Evolutionary conservation across 2,113 vertebrate species (phyloP).

Genomic region (Neolamprologus modestus): DNA sequence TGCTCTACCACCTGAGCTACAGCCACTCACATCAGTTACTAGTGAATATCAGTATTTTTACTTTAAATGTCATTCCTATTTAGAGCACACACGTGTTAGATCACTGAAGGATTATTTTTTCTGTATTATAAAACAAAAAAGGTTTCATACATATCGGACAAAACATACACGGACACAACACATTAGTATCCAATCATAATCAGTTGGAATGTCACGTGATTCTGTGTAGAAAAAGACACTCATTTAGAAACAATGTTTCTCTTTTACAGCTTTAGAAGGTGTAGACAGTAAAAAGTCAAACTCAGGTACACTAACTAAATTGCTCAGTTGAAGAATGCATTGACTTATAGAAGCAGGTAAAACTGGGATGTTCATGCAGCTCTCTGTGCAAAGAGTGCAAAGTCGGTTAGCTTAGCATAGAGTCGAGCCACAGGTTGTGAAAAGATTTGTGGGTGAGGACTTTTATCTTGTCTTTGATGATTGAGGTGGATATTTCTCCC

Average conservation of each 20-base stretch:
- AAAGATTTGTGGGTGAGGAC: background rate
- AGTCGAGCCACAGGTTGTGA: background rate
- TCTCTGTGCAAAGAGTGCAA: background rate
- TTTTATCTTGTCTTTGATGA: background rate
- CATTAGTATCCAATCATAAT: rapidly evolving
- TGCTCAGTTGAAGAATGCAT: background rate
- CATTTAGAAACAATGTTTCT: background rate
- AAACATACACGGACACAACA: background rate
- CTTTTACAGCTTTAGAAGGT: background rate
- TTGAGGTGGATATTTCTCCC: background rate
- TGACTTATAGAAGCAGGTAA: background rate
- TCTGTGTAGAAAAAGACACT: background rate
- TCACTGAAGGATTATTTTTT: background rate
- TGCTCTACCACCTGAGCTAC: background rate
- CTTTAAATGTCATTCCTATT: background rate
- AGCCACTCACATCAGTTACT: background rate
- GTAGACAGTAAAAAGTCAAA: background rate
- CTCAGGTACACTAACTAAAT: background rate
- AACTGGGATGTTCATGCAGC: rapidly evolving
- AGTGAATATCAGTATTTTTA: background rate
- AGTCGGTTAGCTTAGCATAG: background rate
- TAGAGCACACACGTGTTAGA: background rate
- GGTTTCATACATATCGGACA: background rate
- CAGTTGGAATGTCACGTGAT: background rate
- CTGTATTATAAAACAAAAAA: background rate